phyloP scores from a whole-genome alignment of 1,140 invertebrate genomes.

The Acromyrmex echinatior region DNA sequence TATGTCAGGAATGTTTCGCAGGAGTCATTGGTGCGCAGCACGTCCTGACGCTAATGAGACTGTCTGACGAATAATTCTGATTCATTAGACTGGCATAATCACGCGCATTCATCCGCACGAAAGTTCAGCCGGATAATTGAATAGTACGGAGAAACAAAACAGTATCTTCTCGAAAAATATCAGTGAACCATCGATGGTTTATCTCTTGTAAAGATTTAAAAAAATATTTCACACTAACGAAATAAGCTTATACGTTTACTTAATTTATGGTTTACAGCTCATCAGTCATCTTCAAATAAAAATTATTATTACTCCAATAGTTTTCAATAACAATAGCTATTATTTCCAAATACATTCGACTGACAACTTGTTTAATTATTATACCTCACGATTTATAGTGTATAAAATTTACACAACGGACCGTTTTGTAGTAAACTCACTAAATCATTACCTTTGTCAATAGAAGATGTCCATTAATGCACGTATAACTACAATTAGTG shows the following conservation, averaged over 20 bases:
- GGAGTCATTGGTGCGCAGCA: constrained; percentile 5
- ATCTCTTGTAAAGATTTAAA: background rate
- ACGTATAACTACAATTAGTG: background rate
- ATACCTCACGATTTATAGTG: background rate
- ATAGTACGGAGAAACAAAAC: background rate
- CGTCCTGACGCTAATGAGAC: constrained; percentile 40
- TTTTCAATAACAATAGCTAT: background rate
- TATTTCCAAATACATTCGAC: background rate
- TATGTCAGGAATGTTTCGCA: background rate
- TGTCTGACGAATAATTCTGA: constrained; percentile 37
- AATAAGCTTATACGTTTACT: background rate
- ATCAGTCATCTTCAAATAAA: constrained; percentile 7
- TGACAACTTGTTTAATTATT: background rate
- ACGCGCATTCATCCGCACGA: constrained; percentile 6
- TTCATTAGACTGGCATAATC: constrained; percentile 34
- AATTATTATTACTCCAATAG: background rate
- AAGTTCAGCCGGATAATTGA: constrained; percentile 18
- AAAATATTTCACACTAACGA: background rate
- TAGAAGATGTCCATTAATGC: background rate
- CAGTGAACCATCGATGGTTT: background rate
- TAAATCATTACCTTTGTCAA: constrained; percentile 15
- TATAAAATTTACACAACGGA: background rate
- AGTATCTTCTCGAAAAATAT: background rate
- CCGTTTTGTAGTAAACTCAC: background rate
- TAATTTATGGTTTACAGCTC: constrained; percentile 10